Conservation (phyloP, 2,797 vertebrate genomes). For the Dryobates pubescens region DNA sequence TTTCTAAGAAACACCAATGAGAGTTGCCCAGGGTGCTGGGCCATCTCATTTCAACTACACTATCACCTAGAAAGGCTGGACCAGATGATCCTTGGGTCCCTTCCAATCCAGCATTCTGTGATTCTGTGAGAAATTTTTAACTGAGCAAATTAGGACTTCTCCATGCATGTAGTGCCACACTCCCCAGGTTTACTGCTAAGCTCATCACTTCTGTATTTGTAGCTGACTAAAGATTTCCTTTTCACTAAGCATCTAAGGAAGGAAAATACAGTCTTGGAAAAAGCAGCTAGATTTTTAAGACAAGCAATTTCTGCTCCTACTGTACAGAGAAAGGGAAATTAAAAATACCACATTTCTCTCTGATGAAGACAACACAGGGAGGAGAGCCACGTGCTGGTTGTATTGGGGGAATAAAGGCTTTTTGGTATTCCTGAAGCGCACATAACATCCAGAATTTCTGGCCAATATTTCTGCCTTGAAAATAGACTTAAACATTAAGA, state of each 20-base stretch:
- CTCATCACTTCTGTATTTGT: neutral
- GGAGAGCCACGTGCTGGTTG: neutral
- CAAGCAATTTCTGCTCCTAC: neutral
- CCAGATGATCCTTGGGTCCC: no score
- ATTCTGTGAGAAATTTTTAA: neutral
- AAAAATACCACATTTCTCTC: neutral
- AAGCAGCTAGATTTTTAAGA: neutral
- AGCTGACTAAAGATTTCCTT: neutral
- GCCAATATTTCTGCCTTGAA: neutral
- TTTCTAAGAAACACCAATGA: neutral
- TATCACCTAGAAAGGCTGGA: no score
- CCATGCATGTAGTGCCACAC: fast-evolving
- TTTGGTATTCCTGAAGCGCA: neutral
- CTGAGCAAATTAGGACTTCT: neutral
- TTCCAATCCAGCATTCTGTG: no score
- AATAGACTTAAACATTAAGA: neutral
- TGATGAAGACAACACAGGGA: neutral
- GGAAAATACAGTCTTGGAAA: neutral
- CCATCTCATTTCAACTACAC: no score
- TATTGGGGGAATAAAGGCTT: neutral
- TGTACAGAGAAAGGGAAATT: neutral
- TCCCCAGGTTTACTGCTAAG: neutral
- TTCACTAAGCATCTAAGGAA: neutral
- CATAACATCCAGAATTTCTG: neutral
- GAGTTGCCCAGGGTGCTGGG: no score